Base-by-base conservation (phyloP, 2,888 invertebrate species). In the Microplitis deprimator region DNA sequence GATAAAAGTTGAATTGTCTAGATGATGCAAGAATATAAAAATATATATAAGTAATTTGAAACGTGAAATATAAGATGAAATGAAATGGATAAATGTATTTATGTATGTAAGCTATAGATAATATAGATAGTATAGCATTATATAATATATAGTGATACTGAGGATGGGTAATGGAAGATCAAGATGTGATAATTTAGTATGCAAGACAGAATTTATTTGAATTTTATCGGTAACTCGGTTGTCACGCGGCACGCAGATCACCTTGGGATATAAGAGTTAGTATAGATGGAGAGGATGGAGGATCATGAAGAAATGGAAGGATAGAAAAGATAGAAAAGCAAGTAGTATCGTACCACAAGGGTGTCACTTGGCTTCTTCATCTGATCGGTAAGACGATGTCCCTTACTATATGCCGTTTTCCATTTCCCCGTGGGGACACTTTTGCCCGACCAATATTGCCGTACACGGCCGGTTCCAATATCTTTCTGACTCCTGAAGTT, bases 391-490 rank as follows among this genome's bases (percentile, higher is more conserved):
- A 85, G 85, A 86, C 84, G 86, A 83, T 82, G 83, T 70, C 80
- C 79, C 86, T 50, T 73, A 72, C 68, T 62, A 85, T 79, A 81
- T 85, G 85, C 86, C 85, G 86, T 88, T 87, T 86, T 84, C 83
- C 85, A 86, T 87, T 87, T 85, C 87, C 87, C 88, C 89, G 88
- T 87, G 89, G 89, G 89, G 89, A 90, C 89, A 89, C 88, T 90
- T 90, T 86, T 85, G 86, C 86, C 88, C 88, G 84, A 89, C 89
- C 89, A 89, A 89, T 86, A 87, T 88, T 88, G 83, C 85, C 81
- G 80, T 77, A 68, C 82, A 79, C 79, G 82, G 85, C 85, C 85
- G 86, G 84, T 89, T 89, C 88, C 89, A 89, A 89, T 89, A 89
- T 89, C 89, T 89, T 88, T 88, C 86, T 84, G 50, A 13, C 50